These are phyloP conservation scores for Camponotus fellah DNA, from an alignment of 2,888 invertebrate genomes.

Conservation along the genomic window DNA sequence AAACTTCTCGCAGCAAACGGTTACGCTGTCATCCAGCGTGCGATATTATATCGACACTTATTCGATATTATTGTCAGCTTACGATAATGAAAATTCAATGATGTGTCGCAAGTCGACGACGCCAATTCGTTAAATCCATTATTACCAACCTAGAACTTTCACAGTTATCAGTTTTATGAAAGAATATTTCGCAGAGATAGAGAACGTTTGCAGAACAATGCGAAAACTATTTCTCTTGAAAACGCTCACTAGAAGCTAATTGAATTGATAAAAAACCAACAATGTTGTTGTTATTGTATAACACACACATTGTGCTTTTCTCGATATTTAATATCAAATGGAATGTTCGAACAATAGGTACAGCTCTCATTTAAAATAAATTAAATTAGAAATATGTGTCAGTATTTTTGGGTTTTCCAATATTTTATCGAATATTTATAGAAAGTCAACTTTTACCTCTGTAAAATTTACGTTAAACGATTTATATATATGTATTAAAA, in stretches of 20 bases:
- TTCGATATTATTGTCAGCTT: slow-evolving; percentile 56
- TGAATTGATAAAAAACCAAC: background rate
- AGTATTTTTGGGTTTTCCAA: background rate
- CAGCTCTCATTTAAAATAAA: slow-evolving; percentile 7
- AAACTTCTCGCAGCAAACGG: slow-evolving; percentile 45
- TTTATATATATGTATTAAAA: background rate
- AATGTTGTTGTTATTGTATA: background rate
- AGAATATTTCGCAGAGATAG: slow-evolving; percentile 14
- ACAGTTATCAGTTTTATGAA: slow-evolving; percentile 21
- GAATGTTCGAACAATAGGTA: background rate
- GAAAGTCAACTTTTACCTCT: background rate
- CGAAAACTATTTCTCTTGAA: slow-evolving; percentile 15
- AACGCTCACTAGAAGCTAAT: slow-evolving; percentile 5
- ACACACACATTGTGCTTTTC: background rate
- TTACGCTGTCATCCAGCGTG: slow-evolving; percentile 19
- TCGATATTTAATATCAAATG: background rate
- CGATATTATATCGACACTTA: slow-evolving; percentile 61
- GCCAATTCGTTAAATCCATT: slow-evolving; percentile 38
- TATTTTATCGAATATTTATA: background rate
- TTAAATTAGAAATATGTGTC: background rate
- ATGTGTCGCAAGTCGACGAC: slow-evolving; percentile 14
- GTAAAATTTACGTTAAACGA: background rate
- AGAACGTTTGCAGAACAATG: slow-evolving; percentile 4
- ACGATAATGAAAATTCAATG: slow-evolving; percentile 51
- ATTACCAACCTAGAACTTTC: slow-evolving; percentile 31